phyloP scores from a whole-genome alignment of 2,113 vertebrate genomes.

The Empidonax traillii region DNA sequence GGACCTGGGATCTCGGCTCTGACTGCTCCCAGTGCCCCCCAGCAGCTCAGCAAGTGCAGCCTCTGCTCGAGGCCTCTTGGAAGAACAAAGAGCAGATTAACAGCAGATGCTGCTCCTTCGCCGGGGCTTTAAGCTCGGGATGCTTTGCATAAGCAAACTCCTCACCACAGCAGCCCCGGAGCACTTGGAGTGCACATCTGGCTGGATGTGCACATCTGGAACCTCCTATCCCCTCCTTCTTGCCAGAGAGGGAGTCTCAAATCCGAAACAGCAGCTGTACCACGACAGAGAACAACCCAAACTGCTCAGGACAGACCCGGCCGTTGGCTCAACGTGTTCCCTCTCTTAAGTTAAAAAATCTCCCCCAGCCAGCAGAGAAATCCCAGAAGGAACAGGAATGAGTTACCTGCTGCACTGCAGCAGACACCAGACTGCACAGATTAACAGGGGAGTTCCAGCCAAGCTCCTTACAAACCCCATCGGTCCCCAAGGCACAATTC shows the following conservation, averaged over 20 bases:
- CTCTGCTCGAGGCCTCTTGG: neutral
- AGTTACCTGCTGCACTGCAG: slow-evolving; percentile 18
- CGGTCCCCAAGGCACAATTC: neutral
- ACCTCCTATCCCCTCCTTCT: neutral
- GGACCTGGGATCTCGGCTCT: neutral
- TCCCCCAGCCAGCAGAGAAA: neutral
- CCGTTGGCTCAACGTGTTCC: rapidly evolving
- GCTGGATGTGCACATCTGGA: slow-evolving; percentile 22
- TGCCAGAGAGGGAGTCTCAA: neutral
- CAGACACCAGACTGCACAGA: neutral
- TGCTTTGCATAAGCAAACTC: neutral
- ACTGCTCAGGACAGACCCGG: neutral
- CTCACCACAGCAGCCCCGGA: neutral
- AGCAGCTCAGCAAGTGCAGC: neutral
- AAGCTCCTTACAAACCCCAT: neutral
- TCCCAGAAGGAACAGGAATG: neutral
- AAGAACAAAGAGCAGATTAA: slow-evolving; percentile 16
- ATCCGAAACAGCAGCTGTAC: neutral
- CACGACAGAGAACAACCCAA: neutral
- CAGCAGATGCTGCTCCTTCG: neutral
- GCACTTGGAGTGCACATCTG: neutral
- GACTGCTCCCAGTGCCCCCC: neutral
- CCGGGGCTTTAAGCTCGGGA: neutral
- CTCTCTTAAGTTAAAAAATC: neutral
- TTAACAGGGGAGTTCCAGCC: neutral